These are phyloP conservation scores for Xanthostigma xanthostigma DNA, from an alignment of 2,888 invertebrate species.

Conservation along the genomic window DNA sequence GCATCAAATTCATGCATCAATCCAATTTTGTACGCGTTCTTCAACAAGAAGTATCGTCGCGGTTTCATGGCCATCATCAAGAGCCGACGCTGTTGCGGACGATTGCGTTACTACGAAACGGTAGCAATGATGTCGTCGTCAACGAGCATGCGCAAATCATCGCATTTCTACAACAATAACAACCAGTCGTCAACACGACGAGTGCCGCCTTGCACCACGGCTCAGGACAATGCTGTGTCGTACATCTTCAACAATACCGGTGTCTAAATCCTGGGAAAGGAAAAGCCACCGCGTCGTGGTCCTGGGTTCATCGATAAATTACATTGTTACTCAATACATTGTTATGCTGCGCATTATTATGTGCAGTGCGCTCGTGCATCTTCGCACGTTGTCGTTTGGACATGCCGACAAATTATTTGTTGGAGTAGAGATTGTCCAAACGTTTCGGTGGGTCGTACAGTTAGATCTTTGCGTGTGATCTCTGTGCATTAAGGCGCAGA, in stretches of 20 bases:
- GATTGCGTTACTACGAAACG: conserved; percentile 73
- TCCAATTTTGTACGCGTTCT: conserved; percentile 86
- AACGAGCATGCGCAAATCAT: conserved; percentile 71
- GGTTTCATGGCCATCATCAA: conserved; percentile 81
- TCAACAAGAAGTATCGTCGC: conserved; percentile 83
- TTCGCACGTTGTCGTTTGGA: neutral
- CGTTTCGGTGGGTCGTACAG: too few relatives aligned
- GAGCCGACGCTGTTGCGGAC: conserved; percentile 72
- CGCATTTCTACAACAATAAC: conserved; percentile 63
- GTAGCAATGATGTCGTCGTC: conserved; percentile 75
- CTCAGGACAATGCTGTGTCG: conserved; percentile 26
- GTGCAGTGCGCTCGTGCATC: neutral
- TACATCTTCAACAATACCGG: conserved; percentile 59
- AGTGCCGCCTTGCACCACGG: conserved; percentile 23
- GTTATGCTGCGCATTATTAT: neutral
- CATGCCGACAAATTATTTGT: neutral
- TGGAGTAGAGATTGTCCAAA: neutral
- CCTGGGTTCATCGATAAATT: conserved; percentile 1
- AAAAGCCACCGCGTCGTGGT: neutral
- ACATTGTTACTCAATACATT: neutral
- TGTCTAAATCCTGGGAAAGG: conserved; percentile 35
- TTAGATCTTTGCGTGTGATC: too few relatives aligned
- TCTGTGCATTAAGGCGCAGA: too few relatives aligned
- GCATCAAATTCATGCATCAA: conserved; percentile 92
- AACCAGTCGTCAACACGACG: conserved; percentile 33